Evolutionary conservation across 2,888 invertebrate genomes (phyloP).

Genomic region (Dascillus cervinus): DNA sequence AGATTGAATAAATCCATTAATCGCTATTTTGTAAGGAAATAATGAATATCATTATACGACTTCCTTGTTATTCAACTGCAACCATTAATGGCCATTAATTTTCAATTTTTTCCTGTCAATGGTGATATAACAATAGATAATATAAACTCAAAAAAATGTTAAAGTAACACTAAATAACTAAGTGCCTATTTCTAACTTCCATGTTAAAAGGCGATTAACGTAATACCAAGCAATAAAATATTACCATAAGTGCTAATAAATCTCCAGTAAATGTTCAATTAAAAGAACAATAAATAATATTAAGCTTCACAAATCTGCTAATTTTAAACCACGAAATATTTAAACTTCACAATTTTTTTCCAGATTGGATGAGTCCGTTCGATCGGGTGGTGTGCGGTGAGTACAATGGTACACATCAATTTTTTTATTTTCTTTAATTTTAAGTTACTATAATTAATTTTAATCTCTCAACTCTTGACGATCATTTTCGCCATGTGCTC

Average conservation of each 20-base stretch:
- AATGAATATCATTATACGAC: no score
- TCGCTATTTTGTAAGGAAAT: no score
- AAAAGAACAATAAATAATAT: neutral
- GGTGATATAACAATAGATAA: no score
- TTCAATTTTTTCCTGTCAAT: no score
- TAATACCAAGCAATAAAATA: neutral
- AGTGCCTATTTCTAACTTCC: no score
- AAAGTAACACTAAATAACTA: no score
- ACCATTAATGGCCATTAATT: no score
- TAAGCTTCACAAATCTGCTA: neutral
- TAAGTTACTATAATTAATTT: constrained; percentile 19
- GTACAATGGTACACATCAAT: constrained; percentile 71
- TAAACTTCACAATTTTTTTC: no score
- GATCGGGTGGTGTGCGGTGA: constrained; percentile 92
- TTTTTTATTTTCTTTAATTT: constrained; percentile 51
- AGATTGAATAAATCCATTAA: no score
- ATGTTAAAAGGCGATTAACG: constrained; percentile 5
- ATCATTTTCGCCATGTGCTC: neutral
- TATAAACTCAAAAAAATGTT: no score
- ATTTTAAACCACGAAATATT: no score
- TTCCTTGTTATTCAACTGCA: no score
- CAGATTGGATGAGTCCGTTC: constrained; percentile 94
- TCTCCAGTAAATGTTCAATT: neutral
- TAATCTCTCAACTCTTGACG: neutral
- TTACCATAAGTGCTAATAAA: neutral